Evolutionary conservation across 2,113 vertebrate genomes (phyloP).

Genomic region (Rhabdornis inornatus): DNA sequence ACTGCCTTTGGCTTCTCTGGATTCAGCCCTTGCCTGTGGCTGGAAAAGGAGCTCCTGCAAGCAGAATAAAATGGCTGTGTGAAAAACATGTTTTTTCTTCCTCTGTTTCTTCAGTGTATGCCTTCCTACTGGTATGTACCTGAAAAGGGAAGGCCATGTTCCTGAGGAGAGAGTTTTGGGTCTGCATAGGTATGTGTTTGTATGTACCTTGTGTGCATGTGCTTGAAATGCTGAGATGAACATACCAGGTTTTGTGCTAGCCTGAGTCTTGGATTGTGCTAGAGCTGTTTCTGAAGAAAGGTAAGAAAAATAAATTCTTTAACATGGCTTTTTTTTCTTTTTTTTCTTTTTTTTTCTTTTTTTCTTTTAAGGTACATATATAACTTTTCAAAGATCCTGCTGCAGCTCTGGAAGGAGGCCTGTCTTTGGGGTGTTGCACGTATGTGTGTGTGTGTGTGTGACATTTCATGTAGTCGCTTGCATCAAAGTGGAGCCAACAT

Average conservation of each 20-base stretch:
- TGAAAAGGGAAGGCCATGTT: not conserved
- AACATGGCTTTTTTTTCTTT: not conserved
- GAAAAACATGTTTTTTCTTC: not conserved
- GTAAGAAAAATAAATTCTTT: not conserved
- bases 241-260: not conserved
- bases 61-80: not conserved
- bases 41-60: constrained; percentile 12
- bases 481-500: not conserved
- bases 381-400: not conserved
- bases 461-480: not conserved
- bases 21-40: not conserved
- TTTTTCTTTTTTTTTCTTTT: too few relatives aligned
- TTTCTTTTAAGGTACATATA: not conserved
- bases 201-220: not conserved
- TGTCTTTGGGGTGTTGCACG: not conserved
- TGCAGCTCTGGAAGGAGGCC: not conserved
- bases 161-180: not conserved
- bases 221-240: not conserved
- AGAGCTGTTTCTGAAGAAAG: not conserved
- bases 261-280: not conserved
- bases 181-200: not conserved
- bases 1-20: not conserved
- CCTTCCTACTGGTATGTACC: constrained; percentile 21
- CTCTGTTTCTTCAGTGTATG: not conserved
- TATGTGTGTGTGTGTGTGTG: too few relatives aligned